Evolutionary conservation across 30 jellyfish, hydroid and myxozoan species (phyloP).

Genomic region (Pelagia noctiluca): DNA sequence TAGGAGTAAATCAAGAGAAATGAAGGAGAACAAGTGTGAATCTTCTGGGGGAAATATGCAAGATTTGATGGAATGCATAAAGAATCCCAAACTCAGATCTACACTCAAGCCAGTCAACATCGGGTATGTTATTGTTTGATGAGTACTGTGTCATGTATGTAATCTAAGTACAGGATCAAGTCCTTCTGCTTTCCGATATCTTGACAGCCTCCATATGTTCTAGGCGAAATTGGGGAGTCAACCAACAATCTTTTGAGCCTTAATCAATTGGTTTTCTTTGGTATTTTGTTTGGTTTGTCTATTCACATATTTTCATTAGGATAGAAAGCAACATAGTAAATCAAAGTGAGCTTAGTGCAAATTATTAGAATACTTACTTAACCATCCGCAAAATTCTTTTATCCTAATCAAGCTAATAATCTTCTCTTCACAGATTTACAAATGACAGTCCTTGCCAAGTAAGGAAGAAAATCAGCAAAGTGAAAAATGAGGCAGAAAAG

Average conservation of each 20-base stretch:
- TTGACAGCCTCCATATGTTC: background rate
- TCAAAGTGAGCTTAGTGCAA: too few species aligned
- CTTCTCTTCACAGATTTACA: conserved; percentile 5
- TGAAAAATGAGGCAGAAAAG: conserved; percentile 26
- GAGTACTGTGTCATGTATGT: too few species aligned
- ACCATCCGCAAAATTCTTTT: too few species aligned
- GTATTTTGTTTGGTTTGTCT: too few species aligned
- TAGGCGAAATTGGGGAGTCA: too few species aligned
- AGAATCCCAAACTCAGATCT: conserved; percentile 62
- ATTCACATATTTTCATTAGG: too few species aligned
- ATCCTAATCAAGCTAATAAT: background rate
- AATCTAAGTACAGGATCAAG: background rate
- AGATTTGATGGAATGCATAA: conserved; percentile 47
- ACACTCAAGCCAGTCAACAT: conserved; percentile 52
- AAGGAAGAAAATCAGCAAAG: conserved; percentile 15
- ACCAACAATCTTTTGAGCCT: too few species aligned
- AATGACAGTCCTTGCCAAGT: conserved; percentile 45
- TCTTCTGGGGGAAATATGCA: background rate
- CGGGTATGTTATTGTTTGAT: conserved; percentile 14
- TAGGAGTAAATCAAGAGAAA: conserved; percentile 6
- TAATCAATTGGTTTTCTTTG: too few species aligned
- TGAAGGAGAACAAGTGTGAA: background rate
- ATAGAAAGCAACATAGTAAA: too few species aligned
- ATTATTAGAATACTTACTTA: too few species aligned
- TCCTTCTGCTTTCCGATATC: background rate